These are phyloP conservation scores for Cryptosula pallasiana DNA, from an alignment of 2,888 invertebrate species.

Conservation along the genomic window DNA sequence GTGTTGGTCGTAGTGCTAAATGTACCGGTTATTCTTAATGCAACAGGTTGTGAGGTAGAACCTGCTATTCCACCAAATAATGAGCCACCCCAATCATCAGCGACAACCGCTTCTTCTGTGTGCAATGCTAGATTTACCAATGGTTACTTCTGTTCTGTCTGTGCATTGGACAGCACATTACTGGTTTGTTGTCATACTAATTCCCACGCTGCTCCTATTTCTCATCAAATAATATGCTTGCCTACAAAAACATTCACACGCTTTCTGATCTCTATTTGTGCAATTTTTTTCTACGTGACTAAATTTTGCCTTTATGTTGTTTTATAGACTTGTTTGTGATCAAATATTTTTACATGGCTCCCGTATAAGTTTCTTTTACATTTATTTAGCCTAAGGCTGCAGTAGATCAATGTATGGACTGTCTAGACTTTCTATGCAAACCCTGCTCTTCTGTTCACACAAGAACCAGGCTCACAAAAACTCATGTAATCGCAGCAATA, in stretches of 20 bases:
- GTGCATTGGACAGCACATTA: neutral
- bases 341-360: too few relatives aligned
- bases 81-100: neutral
- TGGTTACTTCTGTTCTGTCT: neutral
- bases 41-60: neutral
- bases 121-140: too few relatives aligned
- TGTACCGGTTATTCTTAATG: too few relatives aligned
- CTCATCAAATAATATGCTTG: too few relatives aligned
- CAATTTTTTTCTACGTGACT: too few relatives aligned
- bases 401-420: conserved; percentile 1
- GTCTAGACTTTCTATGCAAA: conserved; percentile 7
- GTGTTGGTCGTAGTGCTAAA: too few relatives aligned
- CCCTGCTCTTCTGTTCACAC: neutral
- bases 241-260: too few relatives aligned
- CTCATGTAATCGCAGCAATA: neutral
- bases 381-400: neutral
- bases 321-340: neutral
- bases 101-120: neutral
- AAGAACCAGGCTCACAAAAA: neutral
- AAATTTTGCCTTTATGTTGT: neutral
- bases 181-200: too few relatives aligned
- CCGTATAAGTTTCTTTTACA: neutral
- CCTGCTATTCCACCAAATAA: neutral
- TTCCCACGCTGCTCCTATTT: too few relatives aligned
- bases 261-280: too few relatives aligned